Evolutionary conservation across 1,140 invertebrate genomes (phyloP).

Genomic region (Drosophila bocqueti): DNA sequence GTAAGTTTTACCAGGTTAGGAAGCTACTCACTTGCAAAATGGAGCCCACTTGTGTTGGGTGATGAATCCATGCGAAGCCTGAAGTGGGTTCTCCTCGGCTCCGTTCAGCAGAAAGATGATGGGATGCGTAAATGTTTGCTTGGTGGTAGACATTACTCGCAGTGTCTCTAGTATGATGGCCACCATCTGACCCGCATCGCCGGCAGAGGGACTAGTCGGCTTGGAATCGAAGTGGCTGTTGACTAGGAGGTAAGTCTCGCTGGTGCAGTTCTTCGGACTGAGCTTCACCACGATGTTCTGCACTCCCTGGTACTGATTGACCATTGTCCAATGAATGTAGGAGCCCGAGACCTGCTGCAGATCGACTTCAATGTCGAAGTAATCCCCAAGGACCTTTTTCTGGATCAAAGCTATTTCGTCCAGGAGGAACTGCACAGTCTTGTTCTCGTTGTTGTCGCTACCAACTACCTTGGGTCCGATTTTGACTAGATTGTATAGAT

Average conservation of each 20-base stretch:
- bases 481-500: constrained; percentile 88
- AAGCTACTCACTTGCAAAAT: constrained; percentile 64
- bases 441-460: constrained; percentile 88
- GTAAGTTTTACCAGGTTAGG: constrained; percentile 80
- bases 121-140: constrained; percentile 49
- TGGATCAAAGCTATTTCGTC: constrained; percentile 61
- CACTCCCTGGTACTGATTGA: constrained; percentile 88
- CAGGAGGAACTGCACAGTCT: constrained; percentile 86
- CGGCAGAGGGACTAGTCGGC: constrained; percentile 89
- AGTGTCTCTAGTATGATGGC: constrained; percentile 96
- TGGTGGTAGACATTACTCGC: constrained; percentile 55
- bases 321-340: constrained; percentile 90
- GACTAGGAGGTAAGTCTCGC: constrained; percentile 88
- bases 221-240: constrained; percentile 98
- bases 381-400: constrained; percentile 34
- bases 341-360: constrained; percentile 88
- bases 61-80: constrained; percentile 91
- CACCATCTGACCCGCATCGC: constrained; percentile 94
- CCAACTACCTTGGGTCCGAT: constrained; percentile 89
- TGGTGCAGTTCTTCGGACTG: constrained; percentile 84
- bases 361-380: constrained; percentile 61
- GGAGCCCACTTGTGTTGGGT: no score
- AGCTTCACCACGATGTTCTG: constrained; percentile 92
- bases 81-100: constrained; percentile 88
- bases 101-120: constrained; percentile 95